These are phyloP conservation scores for Hydra vulgaris DNA, from an alignment of 30 jellyfish, hydroid and myxozoan genomes.

Conservation along the genomic window DNA sequence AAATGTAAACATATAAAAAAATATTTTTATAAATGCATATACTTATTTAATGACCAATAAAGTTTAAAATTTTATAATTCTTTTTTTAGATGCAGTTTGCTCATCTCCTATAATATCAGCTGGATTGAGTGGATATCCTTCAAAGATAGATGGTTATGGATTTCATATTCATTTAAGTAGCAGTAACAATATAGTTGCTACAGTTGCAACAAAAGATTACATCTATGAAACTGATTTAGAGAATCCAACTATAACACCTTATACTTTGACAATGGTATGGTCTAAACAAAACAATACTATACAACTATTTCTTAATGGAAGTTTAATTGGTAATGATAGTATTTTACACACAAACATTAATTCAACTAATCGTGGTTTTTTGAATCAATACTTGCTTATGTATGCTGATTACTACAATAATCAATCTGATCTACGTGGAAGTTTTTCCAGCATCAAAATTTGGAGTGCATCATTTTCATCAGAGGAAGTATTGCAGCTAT, in stretches of 20 bases:
- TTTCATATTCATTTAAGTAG: neutral
- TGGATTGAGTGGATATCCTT: neutral
- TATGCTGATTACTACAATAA: neutral
- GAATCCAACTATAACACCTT: neutral
- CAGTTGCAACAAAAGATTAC: neutral
- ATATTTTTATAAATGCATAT: too few species aligned
- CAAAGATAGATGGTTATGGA: neutral
- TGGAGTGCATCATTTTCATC: neutral
- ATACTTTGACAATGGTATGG: neutral
- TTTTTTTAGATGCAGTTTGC: neutral
- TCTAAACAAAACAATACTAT: neutral
- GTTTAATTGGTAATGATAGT: neutral
- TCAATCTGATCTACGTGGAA: neutral
- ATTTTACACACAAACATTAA: neutral
- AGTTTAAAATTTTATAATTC: too few species aligned
- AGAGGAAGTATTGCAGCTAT: neutral
- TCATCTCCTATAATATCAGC: neutral
- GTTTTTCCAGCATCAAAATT: neutral
- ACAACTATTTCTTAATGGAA: neutral
- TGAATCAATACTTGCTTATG: neutral
- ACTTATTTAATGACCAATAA: too few species aligned
- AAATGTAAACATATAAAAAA: too few species aligned
- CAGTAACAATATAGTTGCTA: neutral
- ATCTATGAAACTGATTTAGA: neutral
- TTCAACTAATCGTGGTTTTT: neutral